Base-by-base conservation (phyloP, 2,888 invertebrate genomes). In the Ophion slaviceki region DNA sequence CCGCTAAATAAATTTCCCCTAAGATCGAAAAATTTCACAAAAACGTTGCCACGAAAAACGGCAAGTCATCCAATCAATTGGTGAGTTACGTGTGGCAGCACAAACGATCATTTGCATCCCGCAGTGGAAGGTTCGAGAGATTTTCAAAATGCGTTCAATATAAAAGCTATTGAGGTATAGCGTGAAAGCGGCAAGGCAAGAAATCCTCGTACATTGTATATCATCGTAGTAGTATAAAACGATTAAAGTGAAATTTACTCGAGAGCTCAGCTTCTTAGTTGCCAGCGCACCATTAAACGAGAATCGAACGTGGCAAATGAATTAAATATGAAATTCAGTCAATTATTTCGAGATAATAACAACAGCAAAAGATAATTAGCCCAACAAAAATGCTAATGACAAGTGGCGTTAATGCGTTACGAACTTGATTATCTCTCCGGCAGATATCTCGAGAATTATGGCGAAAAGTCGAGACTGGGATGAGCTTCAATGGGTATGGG, bases 401-500 rank as follows among this genome's bases (percentile, higher is more conserved):
- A 10, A 17, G n/a, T 57, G 7, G 28, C 45, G 3, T 66, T 72
- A 77, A 45, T 80, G 10, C 61, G 20, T 2, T 64, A 11, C 20
- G 10, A 66, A 24, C 67, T 5, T 57, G 11, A 53, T 40, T 61
- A 59, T 80, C 75, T 88, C 87, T 76, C 87, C 89, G 87, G 36
- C 88, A 95, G 95, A 95, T 87, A 91, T 96, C 79, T 94, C 94
- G 14, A 91, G 93, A 20, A 96, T 98, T 85, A 97, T 98, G 97
- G 97, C 97, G 0, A 95, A 95, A 83, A 97, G 96, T 89, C 94
- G 97, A 72, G 97, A 99, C 91, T 98, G 98, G 97, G 97, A 98
- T 86, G 98, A 98, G 92, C 94, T 99, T 82, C 96, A 97, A 89
- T 97, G 97, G 91, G 96, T 96, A 0, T 99, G 99, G 99, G 96